A percentile compares a stretch with the other conserved stretches of the same genome.
phyloP scores from a whole-genome alignment of 2,797 vertebrate genomes.

The Manis pentadactyla region DNA sequence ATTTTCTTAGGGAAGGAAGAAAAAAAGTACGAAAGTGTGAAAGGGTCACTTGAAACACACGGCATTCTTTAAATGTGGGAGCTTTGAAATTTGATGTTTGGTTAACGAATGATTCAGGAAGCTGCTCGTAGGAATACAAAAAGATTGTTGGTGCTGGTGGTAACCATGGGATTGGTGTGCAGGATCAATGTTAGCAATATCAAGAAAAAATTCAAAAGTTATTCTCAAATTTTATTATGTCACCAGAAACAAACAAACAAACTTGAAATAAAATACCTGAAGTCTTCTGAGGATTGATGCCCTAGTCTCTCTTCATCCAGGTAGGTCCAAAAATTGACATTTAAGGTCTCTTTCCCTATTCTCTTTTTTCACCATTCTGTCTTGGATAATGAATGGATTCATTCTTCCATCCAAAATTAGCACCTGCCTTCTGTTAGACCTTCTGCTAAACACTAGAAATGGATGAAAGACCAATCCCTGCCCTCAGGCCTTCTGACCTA shows the following conservation, averaged over 20 bases:
- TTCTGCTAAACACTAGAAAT: background rate
- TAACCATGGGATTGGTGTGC: background rate
- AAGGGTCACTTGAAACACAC: background rate
- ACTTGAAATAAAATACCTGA: background rate
- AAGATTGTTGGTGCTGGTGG: background rate
- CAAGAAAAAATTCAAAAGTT: background rate
- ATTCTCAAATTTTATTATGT: background rate
- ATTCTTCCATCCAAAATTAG: background rate
- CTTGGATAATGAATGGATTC: background rate
- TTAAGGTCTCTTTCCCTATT: background rate
- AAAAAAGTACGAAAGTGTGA: background rate
- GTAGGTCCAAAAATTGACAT: background rate
- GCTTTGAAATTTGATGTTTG: background rate
- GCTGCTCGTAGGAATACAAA: background rate
- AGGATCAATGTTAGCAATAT: background rate
- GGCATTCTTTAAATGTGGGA: background rate
- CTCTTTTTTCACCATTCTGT: background rate
- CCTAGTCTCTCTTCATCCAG: background rate
- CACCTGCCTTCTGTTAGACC: background rate
- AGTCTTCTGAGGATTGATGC: background rate
- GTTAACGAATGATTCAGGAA: background rate
- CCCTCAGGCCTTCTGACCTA: background rate
- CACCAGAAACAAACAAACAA: background rate
- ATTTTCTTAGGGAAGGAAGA: background rate
- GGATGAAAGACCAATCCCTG: background rate